Conservation (phyloP, 2,797 vertebrate genomes). For the Schizopygopsis pylzovi region DNA sequence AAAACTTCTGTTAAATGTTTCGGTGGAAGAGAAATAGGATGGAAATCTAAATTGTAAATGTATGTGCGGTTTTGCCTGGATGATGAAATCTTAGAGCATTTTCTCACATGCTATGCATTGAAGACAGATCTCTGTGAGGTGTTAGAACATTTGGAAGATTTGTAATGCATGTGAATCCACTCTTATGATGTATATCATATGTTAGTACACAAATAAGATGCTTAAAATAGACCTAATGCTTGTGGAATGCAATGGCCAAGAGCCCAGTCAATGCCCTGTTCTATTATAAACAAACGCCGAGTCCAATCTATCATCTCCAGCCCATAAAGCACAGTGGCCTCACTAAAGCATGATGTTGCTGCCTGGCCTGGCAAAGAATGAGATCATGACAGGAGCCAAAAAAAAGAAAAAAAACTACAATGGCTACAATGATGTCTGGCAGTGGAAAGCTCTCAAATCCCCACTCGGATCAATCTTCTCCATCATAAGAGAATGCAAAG, state of each 20-base stretch:
- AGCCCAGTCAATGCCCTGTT: conserved; percentile 36
- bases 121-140: background rate
- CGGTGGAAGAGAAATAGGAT: background rate
- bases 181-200: conserved; percentile 19
- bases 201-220: conserved; percentile 15
- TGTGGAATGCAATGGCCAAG: conserved; percentile 27
- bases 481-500: conserved; percentile 29
- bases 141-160: conserved; percentile 21
- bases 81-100: conserved; percentile 7
- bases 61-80: background rate
- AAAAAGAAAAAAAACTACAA: background rate
- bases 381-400: conserved; percentile 38
- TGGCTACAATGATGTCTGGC: conserved; percentile 36
- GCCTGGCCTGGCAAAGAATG: conserved; percentile 36
- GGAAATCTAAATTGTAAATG: background rate
- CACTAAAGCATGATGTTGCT: conserved; percentile 34
- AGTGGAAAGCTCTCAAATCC: conserved; percentile 25
- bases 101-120: background rate
- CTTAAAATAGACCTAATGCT: conserved; percentile 22
- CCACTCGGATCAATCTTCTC: conserved; percentile 8
- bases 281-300: conserved; percentile 16
- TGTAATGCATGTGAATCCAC: conserved; percentile 4
- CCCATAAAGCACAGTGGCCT: conserved; percentile 36
- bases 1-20: background rate
- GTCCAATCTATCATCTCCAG: conserved; percentile 45